phyloP scores from a whole-genome alignment of 2,113 vertebrate species.

The Podarcis muralis region DNA sequence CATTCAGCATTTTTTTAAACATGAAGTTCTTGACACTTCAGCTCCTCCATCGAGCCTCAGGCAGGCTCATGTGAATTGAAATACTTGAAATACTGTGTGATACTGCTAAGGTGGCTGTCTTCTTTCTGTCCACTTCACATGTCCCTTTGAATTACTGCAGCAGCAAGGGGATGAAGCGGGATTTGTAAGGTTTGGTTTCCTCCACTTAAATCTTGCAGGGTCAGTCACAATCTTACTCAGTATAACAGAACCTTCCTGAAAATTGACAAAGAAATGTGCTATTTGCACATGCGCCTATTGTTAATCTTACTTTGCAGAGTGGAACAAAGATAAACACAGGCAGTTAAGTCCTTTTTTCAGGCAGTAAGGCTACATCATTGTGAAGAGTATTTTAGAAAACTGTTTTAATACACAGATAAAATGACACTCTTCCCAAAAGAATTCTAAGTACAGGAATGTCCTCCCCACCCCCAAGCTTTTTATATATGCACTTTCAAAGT shows the following conservation, averaged over 20 bases:
- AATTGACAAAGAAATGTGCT: neutral
- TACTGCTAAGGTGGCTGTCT: neutral
- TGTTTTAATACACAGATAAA: conserved; percentile 43
- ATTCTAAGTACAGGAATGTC: conserved; percentile 30
- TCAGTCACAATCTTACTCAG: neutral
- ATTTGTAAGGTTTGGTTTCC: neutral
- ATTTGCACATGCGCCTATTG: neutral
- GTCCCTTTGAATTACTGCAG: neutral
- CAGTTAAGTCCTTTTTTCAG: neutral
- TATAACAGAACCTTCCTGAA: neutral
- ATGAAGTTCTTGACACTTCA: neutral
- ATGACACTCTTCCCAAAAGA: conserved; percentile 44
- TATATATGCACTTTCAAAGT: conserved; percentile 55
- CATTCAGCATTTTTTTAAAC: neutral
- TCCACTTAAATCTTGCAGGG: neutral
- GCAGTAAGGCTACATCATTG: conserved; percentile 3
- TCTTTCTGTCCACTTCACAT: neutral
- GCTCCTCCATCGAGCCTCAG: neutral
- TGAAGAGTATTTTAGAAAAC: conserved; percentile 46
- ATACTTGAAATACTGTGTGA: neutral
- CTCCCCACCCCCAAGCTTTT: neutral
- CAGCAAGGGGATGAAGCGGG: neutral
- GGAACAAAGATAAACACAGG: neutral
- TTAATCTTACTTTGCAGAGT: neutral
- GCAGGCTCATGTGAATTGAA: neutral